phyloP scores from a whole-genome alignment of 37 sponge, comb jelly and placozoan genomes.

The Oopsacas minuta region DNA sequence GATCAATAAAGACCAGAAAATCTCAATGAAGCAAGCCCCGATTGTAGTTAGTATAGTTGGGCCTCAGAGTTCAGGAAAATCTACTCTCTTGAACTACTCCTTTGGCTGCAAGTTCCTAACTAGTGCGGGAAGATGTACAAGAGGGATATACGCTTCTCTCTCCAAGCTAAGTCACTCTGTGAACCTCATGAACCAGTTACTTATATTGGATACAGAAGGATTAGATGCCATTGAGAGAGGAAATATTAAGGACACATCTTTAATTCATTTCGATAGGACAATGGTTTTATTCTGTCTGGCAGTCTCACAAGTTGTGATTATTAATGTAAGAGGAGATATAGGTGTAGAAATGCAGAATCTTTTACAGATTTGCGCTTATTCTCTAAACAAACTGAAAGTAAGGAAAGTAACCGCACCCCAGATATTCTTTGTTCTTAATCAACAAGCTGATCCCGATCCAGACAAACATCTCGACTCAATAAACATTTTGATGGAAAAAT shows the following conservation, averaged over 20 bases:
- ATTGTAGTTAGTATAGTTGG: constrained; percentile 2
- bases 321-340: constrained; percentile 3
- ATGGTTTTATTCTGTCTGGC: background rate
- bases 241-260: background rate
- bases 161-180: background rate
- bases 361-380: background rate
- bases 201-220: background rate
- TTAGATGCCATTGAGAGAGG: background rate
- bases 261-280: background rate
- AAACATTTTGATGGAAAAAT: background rate
- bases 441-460: constrained; percentile 14
- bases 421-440: constrained; percentile 5
- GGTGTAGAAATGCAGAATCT: background rate
- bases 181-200: background rate
- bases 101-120: constrained; percentile 2
- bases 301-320: background rate
- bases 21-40: background rate
- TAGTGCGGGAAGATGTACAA: constrained; percentile 13
- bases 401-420: background rate
- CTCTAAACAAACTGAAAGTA: background rate
- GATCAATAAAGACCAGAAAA: background rate
- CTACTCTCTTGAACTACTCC: background rate
- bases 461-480: background rate
- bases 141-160: background rate
- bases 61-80: background rate